Evolutionary conservation across 2,888 invertebrate genomes (phyloP), one percentile per base, ranked within the genome.

Genomic region (Crocallis elinguaria): DNA sequence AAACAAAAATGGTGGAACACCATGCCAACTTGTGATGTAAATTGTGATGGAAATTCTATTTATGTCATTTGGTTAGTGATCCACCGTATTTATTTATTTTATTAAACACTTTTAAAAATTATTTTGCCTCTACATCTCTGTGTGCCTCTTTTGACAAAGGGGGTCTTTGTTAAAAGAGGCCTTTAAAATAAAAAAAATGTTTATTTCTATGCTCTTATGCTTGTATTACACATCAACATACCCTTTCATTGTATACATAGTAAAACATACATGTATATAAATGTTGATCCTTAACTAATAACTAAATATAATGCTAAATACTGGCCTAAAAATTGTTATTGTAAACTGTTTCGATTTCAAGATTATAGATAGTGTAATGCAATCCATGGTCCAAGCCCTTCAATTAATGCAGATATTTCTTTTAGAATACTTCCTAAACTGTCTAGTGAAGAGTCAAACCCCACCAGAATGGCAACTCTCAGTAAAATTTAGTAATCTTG

Each of bases 191-290:
- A 8, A 23, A 7, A 23, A 1, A 33, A 3, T n/a, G 1, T 35
- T 19, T 8, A 29, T 9, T 2, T 12, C 4, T 12, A n/a, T 29
- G 11, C 2, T 0, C 29, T n/a, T 12, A 4, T 29, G 4, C 1
- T 29, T 12, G 11, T 2, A 11, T 29, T 11, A 8, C 7, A 6
- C 32, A 7, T 32, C 12, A 33, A 39, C 13, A 35, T 16, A 13
- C 57, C 58, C 59, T 63, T 59, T 49, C 57, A 60, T 60, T 69
- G 53, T 71, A 66, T 67, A 71, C 67, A n/a, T n/a, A n/a, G n/a
- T n/a, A n/a, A n/a, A n/a, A n/a, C n/a, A 67, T 66, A 67, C 64
- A 62, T 74, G 67, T 73, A 72, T 73, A 73, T 63, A 62, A 60
- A 62, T 62, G 69, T 71, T 73, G 56, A 67, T 61, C 57, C 57